These are phyloP conservation scores for Himalopsyche kuldschensis DNA, from an alignment of 2,888 invertebrate genomes.

Conservation along the genomic window DNA sequence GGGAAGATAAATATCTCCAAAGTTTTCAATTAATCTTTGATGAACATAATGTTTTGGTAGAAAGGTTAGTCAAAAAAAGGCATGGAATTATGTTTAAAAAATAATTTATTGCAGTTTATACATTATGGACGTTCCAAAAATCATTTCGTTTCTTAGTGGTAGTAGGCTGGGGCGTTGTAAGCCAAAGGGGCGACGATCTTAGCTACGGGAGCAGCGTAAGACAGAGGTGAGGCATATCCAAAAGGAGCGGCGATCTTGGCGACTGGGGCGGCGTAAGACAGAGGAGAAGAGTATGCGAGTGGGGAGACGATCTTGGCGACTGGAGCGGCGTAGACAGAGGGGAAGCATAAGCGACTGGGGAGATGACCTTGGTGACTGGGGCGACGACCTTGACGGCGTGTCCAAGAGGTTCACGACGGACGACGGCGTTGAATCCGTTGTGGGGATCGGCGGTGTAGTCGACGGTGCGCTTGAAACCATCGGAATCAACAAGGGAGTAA, in stretches of 20 bases:
- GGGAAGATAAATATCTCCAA: too few relatives aligned
- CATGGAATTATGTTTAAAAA: slow-evolving; percentile 41
- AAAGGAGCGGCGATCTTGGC: slow-evolving; percentile 41
- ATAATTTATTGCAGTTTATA: slow-evolving; percentile 1
- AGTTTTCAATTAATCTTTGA: too few relatives aligned
- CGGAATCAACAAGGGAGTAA: slow-evolving; percentile 56
- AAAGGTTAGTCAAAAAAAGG: too few relatives aligned
- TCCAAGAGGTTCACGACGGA: slow-evolving; percentile 51
- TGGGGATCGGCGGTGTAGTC: slow-evolving; percentile 57
- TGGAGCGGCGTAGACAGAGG: slow-evolving; percentile 39
- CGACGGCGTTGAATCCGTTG: slow-evolving; percentile 59
- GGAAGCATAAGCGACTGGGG: neutral
- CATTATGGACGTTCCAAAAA: neutral
- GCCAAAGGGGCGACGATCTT: slow-evolving; percentile 44
- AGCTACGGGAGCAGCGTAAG: slow-evolving; percentile 38
- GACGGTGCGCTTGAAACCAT: slow-evolving; percentile 56
- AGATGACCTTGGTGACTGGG: slow-evolving; percentile 8
- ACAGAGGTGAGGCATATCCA: slow-evolving; percentile 21
- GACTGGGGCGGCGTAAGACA: slow-evolving; percentile 41
- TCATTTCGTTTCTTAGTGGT: neutral
- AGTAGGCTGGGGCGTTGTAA: slow-evolving; percentile 44
- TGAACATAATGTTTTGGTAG: too few relatives aligned
- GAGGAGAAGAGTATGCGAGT: slow-evolving; percentile 15
- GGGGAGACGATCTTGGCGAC: slow-evolving; percentile 2
- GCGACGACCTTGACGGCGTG: slow-evolving; percentile 46